Conservation (phyloP, 2,888 invertebrate genomes). For the Tipula helvola region DNA sequence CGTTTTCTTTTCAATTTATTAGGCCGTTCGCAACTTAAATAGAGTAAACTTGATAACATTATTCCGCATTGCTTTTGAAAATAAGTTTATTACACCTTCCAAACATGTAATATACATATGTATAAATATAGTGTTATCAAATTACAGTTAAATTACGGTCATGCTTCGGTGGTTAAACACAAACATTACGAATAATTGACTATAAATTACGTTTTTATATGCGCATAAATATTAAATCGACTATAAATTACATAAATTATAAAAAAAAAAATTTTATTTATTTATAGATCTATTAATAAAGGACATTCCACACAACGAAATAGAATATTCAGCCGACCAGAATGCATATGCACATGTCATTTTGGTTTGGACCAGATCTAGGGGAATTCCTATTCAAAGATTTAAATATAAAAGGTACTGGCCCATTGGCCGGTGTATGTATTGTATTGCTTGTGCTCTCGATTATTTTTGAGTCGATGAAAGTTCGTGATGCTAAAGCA, state of each 20-base stretch:
- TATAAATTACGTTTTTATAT: not conserved
- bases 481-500: slow-evolving; percentile 25
- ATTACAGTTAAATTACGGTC: not conserved
- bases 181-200: not conserved
- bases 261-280: not conserved
- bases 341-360: slow-evolving; percentile 39
- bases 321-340: not conserved
- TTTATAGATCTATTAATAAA: not conserved
- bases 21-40: too few species aligned
- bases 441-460: slow-evolving; percentile 44
- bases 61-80: not conserved
- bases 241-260: not conserved
- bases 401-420: slow-evolving; percentile 39
- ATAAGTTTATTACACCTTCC: too few species aligned
- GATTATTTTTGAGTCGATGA: slow-evolving; percentile 47
- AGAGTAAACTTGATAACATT: too few species aligned
- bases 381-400: slow-evolving; percentile 52
- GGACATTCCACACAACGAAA: not conserved
- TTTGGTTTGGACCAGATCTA: slow-evolving; percentile 52
- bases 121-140: not conserved
- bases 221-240: not conserved
- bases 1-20: too few species aligned
- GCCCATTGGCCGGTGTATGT: slow-evolving; percentile 46
- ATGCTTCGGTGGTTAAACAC: not conserved
- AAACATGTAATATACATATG: too few species aligned